phyloP scores from a whole-genome alignment of 2,888 invertebrate species.

The Cordylochernes scorpioides region DNA sequence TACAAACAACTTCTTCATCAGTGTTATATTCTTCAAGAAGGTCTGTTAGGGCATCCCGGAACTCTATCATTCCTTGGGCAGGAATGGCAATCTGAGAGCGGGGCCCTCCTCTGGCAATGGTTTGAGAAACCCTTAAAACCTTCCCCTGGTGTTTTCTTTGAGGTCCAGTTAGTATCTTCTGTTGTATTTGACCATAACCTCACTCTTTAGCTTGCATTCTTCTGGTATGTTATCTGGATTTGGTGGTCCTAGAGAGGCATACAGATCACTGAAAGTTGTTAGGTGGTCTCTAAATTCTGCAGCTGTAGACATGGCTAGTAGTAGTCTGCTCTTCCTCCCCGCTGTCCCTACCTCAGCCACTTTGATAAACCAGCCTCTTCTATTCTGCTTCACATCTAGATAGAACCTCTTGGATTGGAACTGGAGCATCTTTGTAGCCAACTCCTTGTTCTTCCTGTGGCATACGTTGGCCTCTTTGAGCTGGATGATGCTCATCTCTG shows the following conservation, averaged over 20 bases:
- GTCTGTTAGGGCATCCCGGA: too few relatives aligned
- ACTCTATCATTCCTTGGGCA: too few relatives aligned
- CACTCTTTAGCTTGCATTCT: slow-evolving; percentile 89
- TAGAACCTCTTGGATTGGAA: slow-evolving; percentile 98
- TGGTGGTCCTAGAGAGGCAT: slow-evolving; percentile 77
- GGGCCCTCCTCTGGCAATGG: too few relatives aligned
- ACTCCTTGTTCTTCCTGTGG: slow-evolving; percentile 68
- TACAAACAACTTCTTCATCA: too few relatives aligned
- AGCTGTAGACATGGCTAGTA: slow-evolving; percentile 84
- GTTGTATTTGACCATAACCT: slow-evolving; percentile 96
- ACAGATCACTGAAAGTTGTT: slow-evolving; percentile 83
- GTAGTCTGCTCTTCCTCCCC: slow-evolving; percentile 83
- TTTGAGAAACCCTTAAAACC: slow-evolving; percentile 88
- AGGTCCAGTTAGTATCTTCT: slow-evolving; percentile 93
- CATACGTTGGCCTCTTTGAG: slow-evolving; percentile 17
- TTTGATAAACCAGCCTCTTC: slow-evolving; percentile 92
- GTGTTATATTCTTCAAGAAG: too few relatives aligned
- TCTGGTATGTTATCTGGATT: slow-evolving; percentile 87
- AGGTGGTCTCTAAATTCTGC: slow-evolving; percentile 90
- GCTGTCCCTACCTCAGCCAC: slow-evolving; percentile 91
- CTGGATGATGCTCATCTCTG: too few relatives aligned
- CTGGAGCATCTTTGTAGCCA: slow-evolving; percentile 93
- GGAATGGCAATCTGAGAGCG: too few relatives aligned
- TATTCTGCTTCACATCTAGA: slow-evolving; percentile 95
- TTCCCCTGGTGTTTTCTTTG: slow-evolving; percentile 87